Conservation (phyloP, 2,888 invertebrate species). For the Napeogenes sylphis region DNA sequence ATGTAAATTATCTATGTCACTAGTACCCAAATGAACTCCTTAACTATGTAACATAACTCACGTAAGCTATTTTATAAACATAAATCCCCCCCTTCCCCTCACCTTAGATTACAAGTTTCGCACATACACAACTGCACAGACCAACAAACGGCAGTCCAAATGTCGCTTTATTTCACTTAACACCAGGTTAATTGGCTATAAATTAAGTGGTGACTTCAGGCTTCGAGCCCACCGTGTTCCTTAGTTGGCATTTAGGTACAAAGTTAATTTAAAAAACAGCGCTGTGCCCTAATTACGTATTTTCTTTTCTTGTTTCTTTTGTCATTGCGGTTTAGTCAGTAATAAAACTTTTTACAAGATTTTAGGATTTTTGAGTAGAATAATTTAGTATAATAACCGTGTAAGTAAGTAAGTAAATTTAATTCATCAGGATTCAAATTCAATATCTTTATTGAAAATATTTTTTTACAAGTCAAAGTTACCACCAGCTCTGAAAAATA, state of each 20-base stretch:
- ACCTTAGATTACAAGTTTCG: background rate
- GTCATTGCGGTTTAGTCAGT: constrained; percentile 20
- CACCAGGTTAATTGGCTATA: constrained; percentile 73
- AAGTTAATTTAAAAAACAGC: constrained; percentile 64
- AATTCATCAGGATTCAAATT: too few species aligned
- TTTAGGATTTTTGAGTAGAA: too few species aligned
- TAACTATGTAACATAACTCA: too few species aligned
- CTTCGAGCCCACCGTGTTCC: constrained; percentile 53
- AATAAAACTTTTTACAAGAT: background rate
- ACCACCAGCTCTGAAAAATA: too few species aligned
- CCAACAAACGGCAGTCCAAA: constrained; percentile 33
- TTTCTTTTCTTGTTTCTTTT: constrained; percentile 35
- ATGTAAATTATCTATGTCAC: too few species aligned
- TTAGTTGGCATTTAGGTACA: constrained; percentile 39
- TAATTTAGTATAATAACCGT: too few species aligned
- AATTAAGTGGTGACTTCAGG: constrained; percentile 70
- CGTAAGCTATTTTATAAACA: too few species aligned
- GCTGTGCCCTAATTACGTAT: constrained; percentile 60
- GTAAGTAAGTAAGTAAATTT: too few species aligned
- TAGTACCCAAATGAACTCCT: too few species aligned
- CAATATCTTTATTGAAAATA: too few species aligned
- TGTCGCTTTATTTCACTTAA: constrained; percentile 70
- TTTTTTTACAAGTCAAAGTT: too few species aligned
- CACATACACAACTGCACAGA: background rate
- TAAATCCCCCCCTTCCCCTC: too few species aligned